These are phyloP conservation scores for Picathartes gymnocephalus DNA, from an alignment of 2,113 vertebrate species.

Conservation along the genomic window DNA sequence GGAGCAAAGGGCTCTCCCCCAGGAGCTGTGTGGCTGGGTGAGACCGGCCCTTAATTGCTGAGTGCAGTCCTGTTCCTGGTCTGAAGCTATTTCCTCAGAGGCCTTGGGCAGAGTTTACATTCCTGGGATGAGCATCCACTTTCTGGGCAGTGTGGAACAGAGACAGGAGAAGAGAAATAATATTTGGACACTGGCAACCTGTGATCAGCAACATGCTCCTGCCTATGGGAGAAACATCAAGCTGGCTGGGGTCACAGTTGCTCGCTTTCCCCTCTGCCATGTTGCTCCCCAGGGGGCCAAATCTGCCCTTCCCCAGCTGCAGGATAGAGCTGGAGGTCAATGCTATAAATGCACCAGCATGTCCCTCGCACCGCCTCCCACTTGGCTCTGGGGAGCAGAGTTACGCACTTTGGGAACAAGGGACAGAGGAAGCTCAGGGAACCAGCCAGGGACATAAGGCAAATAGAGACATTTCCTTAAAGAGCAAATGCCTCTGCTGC, in stretches of 20 bases:
- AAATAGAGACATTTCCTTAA: not conserved
- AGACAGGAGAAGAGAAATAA: constrained; percentile 47
- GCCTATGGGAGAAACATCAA: constrained; percentile 19
- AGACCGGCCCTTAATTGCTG: constrained; percentile 29
- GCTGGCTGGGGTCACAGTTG: not conserved
- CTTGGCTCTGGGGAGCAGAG: not conserved
- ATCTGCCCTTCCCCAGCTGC: not conserved
- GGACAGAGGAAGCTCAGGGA: not conserved
- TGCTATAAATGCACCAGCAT: not conserved
- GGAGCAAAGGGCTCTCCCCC: constrained; percentile 58
- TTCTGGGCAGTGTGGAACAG: constrained; percentile 49
- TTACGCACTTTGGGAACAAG: not conserved
- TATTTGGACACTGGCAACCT: constrained; percentile 54
- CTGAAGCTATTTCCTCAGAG: constrained; percentile 55
- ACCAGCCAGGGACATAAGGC: not conserved
- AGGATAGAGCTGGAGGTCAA: not conserved
- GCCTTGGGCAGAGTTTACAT: constrained; percentile 54
- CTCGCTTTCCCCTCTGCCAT: not conserved
- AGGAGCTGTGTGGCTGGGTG: constrained; percentile 10
- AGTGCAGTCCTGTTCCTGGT: constrained; percentile 25
- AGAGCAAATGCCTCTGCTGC: not conserved
- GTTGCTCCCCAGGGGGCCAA: not conserved
- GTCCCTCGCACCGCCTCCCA: not conserved
- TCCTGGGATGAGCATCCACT: constrained; percentile 67
- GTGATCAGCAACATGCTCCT: constrained; percentile 61